Percentiles rank a stretch among this genome's conserved stretches.
Conservation (phyloP, 1,140 invertebrate species). For the Brachionus asplanchnoidis region DNA sequence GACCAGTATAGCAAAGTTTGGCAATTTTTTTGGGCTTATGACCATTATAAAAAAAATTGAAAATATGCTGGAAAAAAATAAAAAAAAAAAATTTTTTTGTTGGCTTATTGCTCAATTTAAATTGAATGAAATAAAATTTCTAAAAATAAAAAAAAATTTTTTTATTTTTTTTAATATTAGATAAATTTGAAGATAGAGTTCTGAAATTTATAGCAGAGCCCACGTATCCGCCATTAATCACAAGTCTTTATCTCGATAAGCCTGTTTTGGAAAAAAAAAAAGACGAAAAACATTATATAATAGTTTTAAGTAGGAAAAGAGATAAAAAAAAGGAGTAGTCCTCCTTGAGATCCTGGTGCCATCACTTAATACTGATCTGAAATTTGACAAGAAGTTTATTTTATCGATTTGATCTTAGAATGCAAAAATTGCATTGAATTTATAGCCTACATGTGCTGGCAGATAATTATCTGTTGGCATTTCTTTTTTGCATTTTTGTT, state of each 20-base stretch:
- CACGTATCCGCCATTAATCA: not conserved
- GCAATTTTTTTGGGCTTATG: not conserved
- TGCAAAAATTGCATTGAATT: constrained; percentile 2
- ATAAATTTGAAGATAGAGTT: not conserved
- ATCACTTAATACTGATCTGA: not conserved
- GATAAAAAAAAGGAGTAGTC: not conserved
- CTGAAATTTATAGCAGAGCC: not conserved
- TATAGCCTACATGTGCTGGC: not conserved
- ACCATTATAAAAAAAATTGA: not conserved
- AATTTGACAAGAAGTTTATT: not conserved
- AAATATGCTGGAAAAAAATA: not conserved
- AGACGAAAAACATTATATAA: not conserved
- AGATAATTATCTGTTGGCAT: not conserved
- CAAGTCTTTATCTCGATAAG: not conserved
- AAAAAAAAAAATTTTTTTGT: not conserved
- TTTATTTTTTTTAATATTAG: not conserved
- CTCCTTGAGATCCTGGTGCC: not conserved
- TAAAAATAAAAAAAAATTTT: not conserved
- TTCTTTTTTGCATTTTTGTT: not conserved
- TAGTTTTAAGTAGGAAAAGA: not conserved
- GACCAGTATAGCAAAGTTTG: not conserved
- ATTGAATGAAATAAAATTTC: not conserved
- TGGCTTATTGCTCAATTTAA: not conserved
- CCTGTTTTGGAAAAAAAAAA: not conserved
- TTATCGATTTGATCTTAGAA: not conserved